phyloP scores from a whole-genome alignment of 2,113 vertebrate species.

The Lipophrys pholis region DNA sequence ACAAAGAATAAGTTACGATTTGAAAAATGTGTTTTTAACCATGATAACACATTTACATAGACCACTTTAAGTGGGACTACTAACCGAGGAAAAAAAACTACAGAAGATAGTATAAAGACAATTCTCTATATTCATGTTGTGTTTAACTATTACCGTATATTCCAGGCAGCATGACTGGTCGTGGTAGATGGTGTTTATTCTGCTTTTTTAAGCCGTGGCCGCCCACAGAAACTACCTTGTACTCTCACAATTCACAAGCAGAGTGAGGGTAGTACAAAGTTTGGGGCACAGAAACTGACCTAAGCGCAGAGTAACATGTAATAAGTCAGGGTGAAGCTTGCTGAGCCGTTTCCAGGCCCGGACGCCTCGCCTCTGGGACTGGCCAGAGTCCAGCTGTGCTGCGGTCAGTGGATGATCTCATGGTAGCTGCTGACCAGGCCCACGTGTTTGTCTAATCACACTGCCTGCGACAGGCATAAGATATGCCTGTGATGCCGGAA shows the following conservation, averaged over 20 bases:
- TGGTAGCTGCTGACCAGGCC: constrained; percentile 48
- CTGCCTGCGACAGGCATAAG: constrained; percentile 46
- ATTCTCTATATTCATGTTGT: no score
- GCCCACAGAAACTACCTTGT: neutral
- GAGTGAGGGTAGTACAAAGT: neutral
- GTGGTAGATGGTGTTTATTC: neutral
- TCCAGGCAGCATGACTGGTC: no score
- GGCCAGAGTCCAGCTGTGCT: constrained; percentile 44
- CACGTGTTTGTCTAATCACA: constrained; percentile 55
- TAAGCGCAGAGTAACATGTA: constrained; percentile 46
- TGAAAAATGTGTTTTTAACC: no score
- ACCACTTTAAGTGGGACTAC: no score
- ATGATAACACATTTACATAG: no score
- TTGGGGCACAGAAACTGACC: constrained; percentile 5
- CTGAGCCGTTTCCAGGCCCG: constrained; percentile 23
- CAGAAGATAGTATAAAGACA: no score
- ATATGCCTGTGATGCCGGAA: neutral
- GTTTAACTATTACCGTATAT: no score
- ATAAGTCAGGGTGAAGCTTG: constrained; percentile 44
- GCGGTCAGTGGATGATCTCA: constrained; percentile 70
- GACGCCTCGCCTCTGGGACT: constrained; percentile 24
- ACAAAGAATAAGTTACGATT: no score
- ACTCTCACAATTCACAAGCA: neutral
- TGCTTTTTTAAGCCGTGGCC: constrained; percentile 1
- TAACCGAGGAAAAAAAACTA: no score